Conservation (phyloP, 92 coral and sea anemone genomes). For the Paragorgia papillata region DNA sequence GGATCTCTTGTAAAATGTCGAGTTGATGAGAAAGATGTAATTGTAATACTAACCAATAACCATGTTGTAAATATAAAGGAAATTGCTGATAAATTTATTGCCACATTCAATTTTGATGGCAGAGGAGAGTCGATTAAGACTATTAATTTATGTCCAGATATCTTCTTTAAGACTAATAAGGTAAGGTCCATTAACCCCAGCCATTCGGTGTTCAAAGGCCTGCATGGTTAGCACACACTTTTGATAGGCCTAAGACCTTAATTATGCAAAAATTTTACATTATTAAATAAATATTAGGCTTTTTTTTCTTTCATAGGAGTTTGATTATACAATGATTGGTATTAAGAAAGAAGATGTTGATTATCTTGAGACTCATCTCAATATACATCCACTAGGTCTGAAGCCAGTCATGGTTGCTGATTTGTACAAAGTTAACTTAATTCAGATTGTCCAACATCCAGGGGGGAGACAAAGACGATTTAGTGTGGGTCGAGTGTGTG, state of each 20-base stretch:
- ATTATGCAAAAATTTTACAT: no score
- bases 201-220: not conserved
- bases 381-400: slow-evolving; percentile 8
- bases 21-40: not conserved
- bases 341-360: slow-evolving; percentile 13
- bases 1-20: slow-evolving; percentile 12
- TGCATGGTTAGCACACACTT: not conserved
- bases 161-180: slow-evolving; percentile 20
- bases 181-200: not conserved
- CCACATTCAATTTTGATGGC: slow-evolving; percentile 38
- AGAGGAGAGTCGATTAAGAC: not conserved
- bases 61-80: slow-evolving; percentile 23
- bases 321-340: slow-evolving; percentile 27
- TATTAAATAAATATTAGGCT: no score
- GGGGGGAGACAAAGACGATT: slow-evolving; percentile 24
- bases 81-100: slow-evolving; percentile 4
- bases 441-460: slow-evolving; percentile 39
- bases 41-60: slow-evolving; percentile 13
- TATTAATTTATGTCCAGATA: slow-evolving; percentile 3
- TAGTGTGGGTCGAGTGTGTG: slow-evolving; percentile 25
- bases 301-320: slow-evolving; percentile 28
- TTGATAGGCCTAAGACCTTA: no score
- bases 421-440: not conserved
- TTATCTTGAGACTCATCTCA: not conserved
- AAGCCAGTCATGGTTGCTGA: not conserved